Conservation (phyloP, 1,140 invertebrate species). For the Bombus confusus region DNA sequence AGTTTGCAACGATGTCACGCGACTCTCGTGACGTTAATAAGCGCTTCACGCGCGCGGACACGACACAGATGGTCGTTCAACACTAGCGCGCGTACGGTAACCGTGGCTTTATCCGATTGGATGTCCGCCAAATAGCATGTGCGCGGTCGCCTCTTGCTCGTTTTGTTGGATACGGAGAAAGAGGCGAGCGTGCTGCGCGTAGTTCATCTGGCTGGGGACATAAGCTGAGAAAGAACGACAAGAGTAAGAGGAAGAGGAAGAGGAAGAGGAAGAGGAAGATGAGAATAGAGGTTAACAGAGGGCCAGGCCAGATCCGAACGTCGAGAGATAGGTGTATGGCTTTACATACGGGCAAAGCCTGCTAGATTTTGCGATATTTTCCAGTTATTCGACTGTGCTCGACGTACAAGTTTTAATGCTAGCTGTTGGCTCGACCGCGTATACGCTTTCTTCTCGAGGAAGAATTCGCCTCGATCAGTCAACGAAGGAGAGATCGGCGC, state of each 20-base stretch:
- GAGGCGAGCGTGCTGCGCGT: constrained; percentile 38
- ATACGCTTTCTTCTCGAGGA: background rate
- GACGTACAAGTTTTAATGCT: constrained; percentile 27
- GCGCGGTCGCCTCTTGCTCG: constrained; percentile 32
- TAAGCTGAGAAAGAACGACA: constrained; percentile 28
- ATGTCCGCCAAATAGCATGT: constrained; percentile 54
- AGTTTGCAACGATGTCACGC: background rate
- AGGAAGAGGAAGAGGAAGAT: background rate
- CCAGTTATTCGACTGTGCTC: constrained; percentile 13
- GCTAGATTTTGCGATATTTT: constrained; percentile 51
- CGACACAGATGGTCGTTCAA: constrained; percentile 13
- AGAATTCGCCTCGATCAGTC: background rate
- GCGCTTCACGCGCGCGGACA: constrained; percentile 34
- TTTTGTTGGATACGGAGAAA: constrained; percentile 49
- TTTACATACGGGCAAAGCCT: constrained; percentile 49
- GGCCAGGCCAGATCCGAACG: constrained; percentile 23
- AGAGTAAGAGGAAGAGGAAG: too few species aligned
- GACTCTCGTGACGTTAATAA: constrained; percentile 44
- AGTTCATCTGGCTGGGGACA: background rate
- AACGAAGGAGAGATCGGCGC: background rate
- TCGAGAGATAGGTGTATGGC: constrained; percentile 26
- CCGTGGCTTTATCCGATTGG: constrained; percentile 56
- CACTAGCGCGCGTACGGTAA: background rate
- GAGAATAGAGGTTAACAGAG: background rate
- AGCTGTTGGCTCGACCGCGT: constrained; percentile 10